These are phyloP conservation scores for Drosophila ficusphila DNA, from an alignment of 1,140 invertebrate genomes.

Conservation along the genomic window DNA sequence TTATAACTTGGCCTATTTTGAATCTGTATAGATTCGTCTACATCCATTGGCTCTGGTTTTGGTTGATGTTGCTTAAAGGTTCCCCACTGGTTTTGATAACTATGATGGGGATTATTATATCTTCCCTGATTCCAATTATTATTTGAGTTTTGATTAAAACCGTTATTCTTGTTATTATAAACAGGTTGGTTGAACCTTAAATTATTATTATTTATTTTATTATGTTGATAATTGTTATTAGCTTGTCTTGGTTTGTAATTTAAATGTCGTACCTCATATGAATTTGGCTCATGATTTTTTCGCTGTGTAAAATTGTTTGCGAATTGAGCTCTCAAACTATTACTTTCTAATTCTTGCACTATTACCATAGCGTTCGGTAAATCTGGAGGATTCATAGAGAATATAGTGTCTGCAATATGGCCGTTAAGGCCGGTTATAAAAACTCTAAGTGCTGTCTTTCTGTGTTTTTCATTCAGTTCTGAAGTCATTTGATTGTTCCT, in stretches of 20 bases:
- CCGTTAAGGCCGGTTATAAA: conserved; percentile 18
- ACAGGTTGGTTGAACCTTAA: too few relatives aligned
- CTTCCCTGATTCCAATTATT: neutral
- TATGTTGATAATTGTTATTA: too few relatives aligned
- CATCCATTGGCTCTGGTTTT: neutral
- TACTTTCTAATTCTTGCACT: neutral
- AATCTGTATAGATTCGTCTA: neutral
- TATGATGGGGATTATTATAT: neutral
- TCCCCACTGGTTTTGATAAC: neutral
- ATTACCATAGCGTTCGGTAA: conserved; percentile 9
- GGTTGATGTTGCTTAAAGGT: neutral
- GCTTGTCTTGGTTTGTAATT: too few relatives aligned
- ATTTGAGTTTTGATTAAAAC: too few relatives aligned
- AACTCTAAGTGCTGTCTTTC: conserved; percentile 10
- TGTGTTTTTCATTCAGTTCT: too few relatives aligned
- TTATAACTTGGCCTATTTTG: neutral
- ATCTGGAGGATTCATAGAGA: conserved; percentile 13
- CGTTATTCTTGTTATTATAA: neutral
- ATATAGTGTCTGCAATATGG: neutral
- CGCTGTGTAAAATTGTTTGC: too few relatives aligned
- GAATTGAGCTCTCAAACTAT: too few relatives aligned
- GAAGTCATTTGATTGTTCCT: conserved; percentile 2
- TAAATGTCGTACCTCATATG: too few relatives aligned
- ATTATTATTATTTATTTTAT: too few relatives aligned
- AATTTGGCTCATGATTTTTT: too few relatives aligned